Percentiles rank a stretch among this genome's conserved stretches.
Conservation (phyloP, 2,113 vertebrate genomes). For the Melospiza georgiana region DNA sequence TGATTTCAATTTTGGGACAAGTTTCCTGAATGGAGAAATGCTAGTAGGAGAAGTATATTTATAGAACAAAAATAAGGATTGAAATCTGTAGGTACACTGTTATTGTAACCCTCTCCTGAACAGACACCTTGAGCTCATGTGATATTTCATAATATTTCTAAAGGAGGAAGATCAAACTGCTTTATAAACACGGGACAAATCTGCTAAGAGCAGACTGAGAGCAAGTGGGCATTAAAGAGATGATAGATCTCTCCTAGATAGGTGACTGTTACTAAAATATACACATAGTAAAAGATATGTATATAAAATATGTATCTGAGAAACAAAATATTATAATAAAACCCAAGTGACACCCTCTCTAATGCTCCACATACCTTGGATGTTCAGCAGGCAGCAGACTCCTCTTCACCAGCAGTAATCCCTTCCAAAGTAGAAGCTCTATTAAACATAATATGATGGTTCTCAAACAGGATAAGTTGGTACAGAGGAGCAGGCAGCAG, state of each 20-base stretch:
- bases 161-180: background rate
- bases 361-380: background rate
- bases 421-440: background rate
- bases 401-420: background rate
- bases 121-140: background rate
- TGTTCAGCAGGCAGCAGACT: background rate
- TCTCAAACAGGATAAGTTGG: background rate
- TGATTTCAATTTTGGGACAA: background rate
- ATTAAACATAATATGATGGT: background rate
- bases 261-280: background rate
- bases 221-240: background rate
- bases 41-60: background rate
- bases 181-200: background rate
- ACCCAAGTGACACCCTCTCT: background rate
- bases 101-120: background rate
- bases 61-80: background rate
- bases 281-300: background rate
- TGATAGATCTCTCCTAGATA: background rate
- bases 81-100: background rate
- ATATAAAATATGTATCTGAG: background rate
- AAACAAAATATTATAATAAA: background rate
- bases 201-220: background rate
- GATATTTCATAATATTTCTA: background rate
- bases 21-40: background rate
- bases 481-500: background rate